These are phyloP conservation scores for Rhineura floridana DNA, from an alignment of 2,113 vertebrate species.

Conservation along the genomic window DNA sequence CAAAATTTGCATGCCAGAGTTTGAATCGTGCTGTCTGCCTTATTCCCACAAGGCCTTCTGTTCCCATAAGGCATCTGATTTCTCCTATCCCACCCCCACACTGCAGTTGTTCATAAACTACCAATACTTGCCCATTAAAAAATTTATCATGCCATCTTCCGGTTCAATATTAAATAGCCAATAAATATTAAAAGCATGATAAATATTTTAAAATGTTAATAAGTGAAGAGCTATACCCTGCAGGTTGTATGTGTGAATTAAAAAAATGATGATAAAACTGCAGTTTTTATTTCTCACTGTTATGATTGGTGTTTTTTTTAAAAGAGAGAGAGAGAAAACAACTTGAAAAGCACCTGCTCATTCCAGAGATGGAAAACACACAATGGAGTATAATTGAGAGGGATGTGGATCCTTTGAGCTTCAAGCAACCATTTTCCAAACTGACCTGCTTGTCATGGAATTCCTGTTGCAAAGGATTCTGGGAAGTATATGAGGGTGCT, in stretches of 20 bases:
- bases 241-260: not conserved
- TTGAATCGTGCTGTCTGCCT: not conserved
- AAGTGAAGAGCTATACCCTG: constrained; percentile 10
- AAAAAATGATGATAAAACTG: constrained; percentile 12
- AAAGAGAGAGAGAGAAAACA: not conserved
- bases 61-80: not conserved
- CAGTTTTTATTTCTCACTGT: constrained; percentile 16
- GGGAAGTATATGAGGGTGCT: not conserved
- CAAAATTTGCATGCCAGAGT: not conserved
- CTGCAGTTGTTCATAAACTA: not conserved
- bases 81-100: not conserved
- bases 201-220: constrained; percentile 53
- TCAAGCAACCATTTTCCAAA: not conserved
- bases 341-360: not conserved
- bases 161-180: constrained; percentile 50
- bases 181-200: constrained; percentile 61
- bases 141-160: constrained; percentile 27
- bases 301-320: not conserved
- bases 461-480: not conserved
- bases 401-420: too few relatives aligned
- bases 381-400: not conserved
- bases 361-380: not conserved
- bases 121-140: constrained; percentile 44
- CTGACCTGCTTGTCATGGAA: not conserved
- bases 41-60: not conserved